Percentiles rank a stretch among this genome's conserved stretches.
These are phyloP conservation scores for Bradypus variegatus DNA, from an alignment of 2,797 vertebrate genomes.

Conservation along the genomic window DNA sequence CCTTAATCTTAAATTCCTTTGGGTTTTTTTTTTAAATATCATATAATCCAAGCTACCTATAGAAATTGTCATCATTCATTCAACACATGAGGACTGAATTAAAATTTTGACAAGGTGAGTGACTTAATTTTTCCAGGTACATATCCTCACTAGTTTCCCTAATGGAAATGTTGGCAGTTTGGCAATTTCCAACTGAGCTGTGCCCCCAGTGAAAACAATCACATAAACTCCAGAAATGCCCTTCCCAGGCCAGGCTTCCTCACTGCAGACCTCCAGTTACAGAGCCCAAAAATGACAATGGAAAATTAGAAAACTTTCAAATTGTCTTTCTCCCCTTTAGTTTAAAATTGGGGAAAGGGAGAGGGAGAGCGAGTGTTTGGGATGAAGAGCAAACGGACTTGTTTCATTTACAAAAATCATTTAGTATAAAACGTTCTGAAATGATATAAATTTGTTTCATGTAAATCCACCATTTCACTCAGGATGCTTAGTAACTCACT, in stretches of 20 bases:
- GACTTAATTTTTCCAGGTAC: slow-evolving; percentile 39
- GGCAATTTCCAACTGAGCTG: neutral
- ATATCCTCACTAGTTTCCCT: neutral
- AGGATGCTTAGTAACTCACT: neutral
- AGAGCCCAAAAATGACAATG: neutral
- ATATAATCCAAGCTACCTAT: slow-evolving; percentile 17
- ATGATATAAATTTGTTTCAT: neutral
- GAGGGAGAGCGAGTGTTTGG: neutral
- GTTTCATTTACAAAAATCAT: slow-evolving; percentile 17
- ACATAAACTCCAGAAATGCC: neutral
- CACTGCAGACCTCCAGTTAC: neutral
- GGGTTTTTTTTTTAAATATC: slow-evolving; percentile 15
- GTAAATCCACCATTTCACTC: slow-evolving; percentile 10
- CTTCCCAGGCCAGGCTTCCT: neutral
- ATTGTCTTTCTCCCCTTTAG: slow-evolving; percentile 8
- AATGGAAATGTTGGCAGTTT: slow-evolving; percentile 16
- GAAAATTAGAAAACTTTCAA: neutral
- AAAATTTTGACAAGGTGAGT: slow-evolving; percentile 2
- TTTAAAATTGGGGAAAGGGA: neutral
- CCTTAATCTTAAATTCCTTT: slow-evolving; percentile 41
- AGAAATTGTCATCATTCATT: slow-evolving; percentile 21
- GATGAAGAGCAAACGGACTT: neutral
- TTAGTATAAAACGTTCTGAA: neutral
- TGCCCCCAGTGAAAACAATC: slow-evolving; percentile 27
- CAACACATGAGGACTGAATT: slow-evolving; percentile 9